Conservation (phyloP, 2,113 vertebrate species). For the Psilopogon haemacephalus region DNA sequence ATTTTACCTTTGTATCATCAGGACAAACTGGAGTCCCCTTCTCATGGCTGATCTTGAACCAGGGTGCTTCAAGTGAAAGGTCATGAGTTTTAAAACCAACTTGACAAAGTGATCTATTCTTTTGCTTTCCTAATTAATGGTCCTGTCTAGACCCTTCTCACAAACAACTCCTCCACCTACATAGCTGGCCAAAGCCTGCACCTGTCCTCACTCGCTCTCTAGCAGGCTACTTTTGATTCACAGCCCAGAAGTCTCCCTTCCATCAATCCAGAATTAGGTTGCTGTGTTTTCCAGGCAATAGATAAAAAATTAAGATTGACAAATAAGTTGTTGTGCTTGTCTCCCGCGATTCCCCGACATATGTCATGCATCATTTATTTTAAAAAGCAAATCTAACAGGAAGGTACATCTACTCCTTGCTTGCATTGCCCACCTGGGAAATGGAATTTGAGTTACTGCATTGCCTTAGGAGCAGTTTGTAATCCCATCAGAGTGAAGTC, state of each 20-base stretch:
- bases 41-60: background rate
- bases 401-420: conserved; percentile 27
- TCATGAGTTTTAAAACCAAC: background rate
- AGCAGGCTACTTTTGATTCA: conserved; percentile 16
- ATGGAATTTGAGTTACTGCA: conserved; percentile 20
- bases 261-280: background rate
- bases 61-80: conserved; percentile 26
- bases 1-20: conserved; percentile 54
- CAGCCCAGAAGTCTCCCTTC: background rate
- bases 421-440: conserved; percentile 35
- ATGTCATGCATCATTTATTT: background rate
- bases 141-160: background rate
- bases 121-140: background rate
- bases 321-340: no score
- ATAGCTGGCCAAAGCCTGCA: conserved; percentile 12
- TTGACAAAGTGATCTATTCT: background rate
- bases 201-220: background rate
- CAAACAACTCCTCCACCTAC: background rate
- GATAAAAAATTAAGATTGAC: conserved; percentile 32
- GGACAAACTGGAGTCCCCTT: conserved; percentile 9
- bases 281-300: conserved; percentile 29
- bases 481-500: background rate
- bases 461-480: conserved; percentile 2
- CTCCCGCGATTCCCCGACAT: no score
- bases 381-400: background rate